Evolutionary conservation across 92 coral and sea anemone species (phyloP).

Genomic region (Metridium senile): DNA sequence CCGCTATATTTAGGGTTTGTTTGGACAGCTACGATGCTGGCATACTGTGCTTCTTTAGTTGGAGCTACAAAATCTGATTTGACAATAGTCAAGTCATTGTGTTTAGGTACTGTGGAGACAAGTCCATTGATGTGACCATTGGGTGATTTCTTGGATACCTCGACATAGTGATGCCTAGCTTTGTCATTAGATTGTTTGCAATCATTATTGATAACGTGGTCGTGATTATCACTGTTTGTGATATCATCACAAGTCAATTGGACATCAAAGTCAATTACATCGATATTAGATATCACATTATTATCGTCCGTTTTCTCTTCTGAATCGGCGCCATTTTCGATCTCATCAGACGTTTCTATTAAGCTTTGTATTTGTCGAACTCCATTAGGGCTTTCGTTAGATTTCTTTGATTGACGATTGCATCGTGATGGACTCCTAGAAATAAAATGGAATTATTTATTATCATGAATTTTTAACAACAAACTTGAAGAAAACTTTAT

Average conservation of each 20-base stretch:
- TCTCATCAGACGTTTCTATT: not conserved
- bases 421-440: not conserved
- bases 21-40: slow-evolving; percentile 17
- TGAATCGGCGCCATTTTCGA: not conserved
- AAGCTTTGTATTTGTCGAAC: not conserved
- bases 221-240: not conserved
- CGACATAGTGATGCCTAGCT: not conserved
- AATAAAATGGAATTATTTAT: not conserved
- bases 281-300: not conserved
- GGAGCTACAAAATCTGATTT: slow-evolving; percentile 25
- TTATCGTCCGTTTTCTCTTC: not conserved
- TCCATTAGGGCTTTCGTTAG: not conserved
- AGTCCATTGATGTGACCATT: not conserved
- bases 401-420: not conserved
- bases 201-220: not conserved
- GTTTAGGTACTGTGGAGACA: too few relatives aligned
- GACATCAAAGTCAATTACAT: not conserved
- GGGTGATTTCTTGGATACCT: not conserved
- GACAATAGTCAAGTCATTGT: slow-evolving; percentile 1
- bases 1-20: slow-evolving; percentile 11
- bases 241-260: not conserved
- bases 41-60: slow-evolving; percentile 30
- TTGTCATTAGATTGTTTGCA: not conserved
- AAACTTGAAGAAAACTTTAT: too few relatives aligned
- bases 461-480: too few relatives aligned